Conservation (phyloP, 2,797 vertebrate species). For the Etheostoma perlongum region DNA sequence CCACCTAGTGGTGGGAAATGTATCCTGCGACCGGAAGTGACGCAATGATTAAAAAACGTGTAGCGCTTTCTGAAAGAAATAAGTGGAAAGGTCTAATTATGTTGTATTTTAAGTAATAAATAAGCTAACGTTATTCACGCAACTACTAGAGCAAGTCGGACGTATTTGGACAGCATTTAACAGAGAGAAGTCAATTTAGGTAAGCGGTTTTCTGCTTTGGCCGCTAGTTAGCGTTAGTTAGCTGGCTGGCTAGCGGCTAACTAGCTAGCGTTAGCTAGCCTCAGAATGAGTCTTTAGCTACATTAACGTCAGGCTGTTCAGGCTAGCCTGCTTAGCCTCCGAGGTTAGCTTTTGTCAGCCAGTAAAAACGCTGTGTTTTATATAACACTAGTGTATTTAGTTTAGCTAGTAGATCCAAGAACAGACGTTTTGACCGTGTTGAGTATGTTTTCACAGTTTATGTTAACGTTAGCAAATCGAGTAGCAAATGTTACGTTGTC, state of each 20-base stretch:
- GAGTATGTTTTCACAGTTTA: neutral
- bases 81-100: constrained; percentile 18
- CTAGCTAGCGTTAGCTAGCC: constrained; percentile 3
- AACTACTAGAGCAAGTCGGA: fast-evolving
- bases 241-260: constrained; percentile 21
- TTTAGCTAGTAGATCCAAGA: no score
- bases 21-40: constrained; percentile 53
- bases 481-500: no score
- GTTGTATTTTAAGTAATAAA: constrained; percentile 32
- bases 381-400: neutral
- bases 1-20: constrained; percentile 47
- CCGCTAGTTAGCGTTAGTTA: neutral
- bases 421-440: fast-evolving
- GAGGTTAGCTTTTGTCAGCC: neutral
- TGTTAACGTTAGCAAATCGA: no score
- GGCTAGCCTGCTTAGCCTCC: constrained; percentile 32
- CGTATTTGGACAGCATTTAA: neutral
- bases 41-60: constrained; percentile 25
- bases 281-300: no score
- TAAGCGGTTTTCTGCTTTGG: constrained; percentile 1
- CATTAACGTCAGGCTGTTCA: neutral
- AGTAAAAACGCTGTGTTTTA: neutral
- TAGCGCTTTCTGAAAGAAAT: constrained; percentile 8
- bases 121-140: neutral
- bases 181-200: constrained; percentile 6